Evolutionary conservation across 2,113 vertebrate genomes (phyloP).

Genomic region (Cottus gobio): DNA sequence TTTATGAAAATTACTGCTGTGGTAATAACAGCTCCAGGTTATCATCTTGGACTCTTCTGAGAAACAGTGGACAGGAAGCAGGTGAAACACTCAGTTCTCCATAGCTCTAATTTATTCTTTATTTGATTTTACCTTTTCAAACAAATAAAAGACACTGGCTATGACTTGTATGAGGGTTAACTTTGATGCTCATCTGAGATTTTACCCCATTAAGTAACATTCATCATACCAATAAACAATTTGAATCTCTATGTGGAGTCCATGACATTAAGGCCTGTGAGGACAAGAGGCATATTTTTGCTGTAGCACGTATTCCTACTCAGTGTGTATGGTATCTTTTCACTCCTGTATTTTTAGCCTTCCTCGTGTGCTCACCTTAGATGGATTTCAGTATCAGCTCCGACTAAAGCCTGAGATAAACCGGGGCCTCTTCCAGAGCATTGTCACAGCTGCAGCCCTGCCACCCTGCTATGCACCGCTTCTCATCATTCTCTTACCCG

Average conservation of each 20-base stretch:
- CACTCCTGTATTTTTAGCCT: conserved; percentile 52
- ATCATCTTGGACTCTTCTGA: conserved; percentile 57
- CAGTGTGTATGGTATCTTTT: conserved; percentile 25
- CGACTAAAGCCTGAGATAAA: conserved; percentile 47
- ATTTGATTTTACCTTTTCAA: neutral
- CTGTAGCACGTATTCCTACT: neutral
- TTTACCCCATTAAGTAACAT: neutral
- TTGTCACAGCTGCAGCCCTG: conserved; percentile 20
- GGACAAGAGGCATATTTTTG: conserved; percentile 15
- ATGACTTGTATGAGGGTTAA: neutral
- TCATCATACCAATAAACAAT: neutral
- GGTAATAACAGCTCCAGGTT: conserved; percentile 63
- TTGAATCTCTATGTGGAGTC: conserved; percentile 4
- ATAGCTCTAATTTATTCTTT: conserved; percentile 9
- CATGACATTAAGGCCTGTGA: conserved; percentile 11
- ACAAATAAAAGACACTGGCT: conserved; percentile 8
- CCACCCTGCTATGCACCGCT: conserved; percentile 21
- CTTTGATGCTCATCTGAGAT: neutral
- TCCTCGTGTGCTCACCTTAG: conserved; percentile 39
- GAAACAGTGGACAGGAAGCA: conserved; percentile 39
- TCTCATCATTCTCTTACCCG: conserved; percentile 29
- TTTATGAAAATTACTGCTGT: conserved; percentile 67
- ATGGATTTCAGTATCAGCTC: conserved; percentile 44
- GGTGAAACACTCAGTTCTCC: conserved; percentile 20
- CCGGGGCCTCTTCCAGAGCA: neutral